Base-by-base conservation (phyloP, 2,113 vertebrate species). In the Butastur rufipennis region DNA sequence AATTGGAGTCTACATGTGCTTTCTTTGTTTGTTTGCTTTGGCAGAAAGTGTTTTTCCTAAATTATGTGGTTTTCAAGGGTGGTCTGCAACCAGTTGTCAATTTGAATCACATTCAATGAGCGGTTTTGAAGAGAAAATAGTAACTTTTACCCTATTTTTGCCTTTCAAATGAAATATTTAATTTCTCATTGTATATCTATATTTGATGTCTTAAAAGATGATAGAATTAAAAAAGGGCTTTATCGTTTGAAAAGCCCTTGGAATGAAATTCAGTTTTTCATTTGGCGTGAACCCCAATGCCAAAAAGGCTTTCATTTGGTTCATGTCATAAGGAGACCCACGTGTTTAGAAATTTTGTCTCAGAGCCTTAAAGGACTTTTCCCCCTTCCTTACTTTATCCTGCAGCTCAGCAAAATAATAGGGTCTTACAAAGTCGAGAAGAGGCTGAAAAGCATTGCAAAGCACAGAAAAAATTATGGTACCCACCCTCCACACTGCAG, bases 31-130 rank as follows among this genome's bases (percentile, higher is more conserved):
- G 7, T 13, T 91, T 52, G 9, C 63, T 80, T 53, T 71, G 25
- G 42, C 38, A 56, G n/a, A 50, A 83, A 34, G 32, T 23, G 29
- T 8, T 85, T 71, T 63, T 38, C 36, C 9, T 42, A 25, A 65
- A 36, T 62, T 7, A 22, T 0, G 0, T 43, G 1, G 18, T 40
- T 88, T 86, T 61, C 42, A 40, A 47, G 21, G 43, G 58, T 83
- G 12, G 5, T 40, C 50, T 66, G 55, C 68, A 81, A 31, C 5
- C 26, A 13, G 9, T 25, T 81, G 26, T 23, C 36, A 10, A 16
- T 61, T 55, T 85, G 61, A 56, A n/a, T 67, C 21, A 2, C 19
- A 8, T 36, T 67, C 13, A 22, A 3, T 50, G 8, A 66, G 25
- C 7, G 29, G 5, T 61, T 88, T 61, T 70, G 25, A 56, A 68